phyloP scores from a whole-genome alignment of 1,140 invertebrate species.

The Pantala flavescens region DNA sequence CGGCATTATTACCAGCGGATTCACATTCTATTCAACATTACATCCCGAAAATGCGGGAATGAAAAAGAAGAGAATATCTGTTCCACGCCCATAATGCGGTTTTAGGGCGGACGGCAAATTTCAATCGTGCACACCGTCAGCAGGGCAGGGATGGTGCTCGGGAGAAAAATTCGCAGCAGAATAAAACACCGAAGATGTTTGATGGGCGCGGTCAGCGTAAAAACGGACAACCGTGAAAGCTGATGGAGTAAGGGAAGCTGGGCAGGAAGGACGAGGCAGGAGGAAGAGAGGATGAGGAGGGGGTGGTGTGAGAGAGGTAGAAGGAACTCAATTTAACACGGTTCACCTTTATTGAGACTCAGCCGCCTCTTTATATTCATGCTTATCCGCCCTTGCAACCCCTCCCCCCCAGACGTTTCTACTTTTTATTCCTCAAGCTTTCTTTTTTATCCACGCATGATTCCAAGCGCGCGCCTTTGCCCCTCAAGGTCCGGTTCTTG shows the following conservation, averaged over 20 bases:
- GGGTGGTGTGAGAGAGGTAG: not conserved
- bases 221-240: slow-evolving; percentile 6
- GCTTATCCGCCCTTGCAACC: not conserved
- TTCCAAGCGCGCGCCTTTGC: not conserved
- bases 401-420: not conserved
- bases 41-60: not conserved
- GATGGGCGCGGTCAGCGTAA: not conserved
- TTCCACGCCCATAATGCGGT: not conserved
- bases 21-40: not conserved
- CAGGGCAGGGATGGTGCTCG: not conserved
- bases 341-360: not conserved
- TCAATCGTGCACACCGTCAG: not conserved
- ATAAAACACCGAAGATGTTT: not conserved
- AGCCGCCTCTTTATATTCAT: not conserved
- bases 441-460: not conserved
- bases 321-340: slow-evolving; percentile 9
- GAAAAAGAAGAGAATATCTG: no score
- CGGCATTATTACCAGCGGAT: not conserved
- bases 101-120: not conserved
- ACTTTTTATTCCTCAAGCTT: not conserved
- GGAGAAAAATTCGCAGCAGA: not conserved
- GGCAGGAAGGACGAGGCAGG: not conserved
- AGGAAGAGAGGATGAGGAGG: not conserved
- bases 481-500: not conserved
- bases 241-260: not conserved